Evolutionary conservation across 1,140 invertebrate genomes (phyloP).

Genomic region (Mizuhopecten yessoensis): DNA sequence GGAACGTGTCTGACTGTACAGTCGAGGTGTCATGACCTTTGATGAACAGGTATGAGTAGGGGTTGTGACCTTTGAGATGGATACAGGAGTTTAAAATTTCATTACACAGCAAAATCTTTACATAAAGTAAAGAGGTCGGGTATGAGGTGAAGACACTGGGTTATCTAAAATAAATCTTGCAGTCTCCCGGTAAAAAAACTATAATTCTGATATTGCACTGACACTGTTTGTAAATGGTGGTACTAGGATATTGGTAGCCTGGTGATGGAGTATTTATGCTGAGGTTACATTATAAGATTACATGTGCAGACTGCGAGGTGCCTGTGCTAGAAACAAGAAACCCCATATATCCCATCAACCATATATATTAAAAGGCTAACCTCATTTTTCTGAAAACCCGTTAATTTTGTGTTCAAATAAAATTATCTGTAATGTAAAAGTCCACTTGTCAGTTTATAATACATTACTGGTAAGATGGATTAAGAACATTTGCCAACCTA

Average conservation of each 20-base stretch:
- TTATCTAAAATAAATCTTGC: neutral
- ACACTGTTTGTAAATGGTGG: neutral
- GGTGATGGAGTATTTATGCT: neutral
- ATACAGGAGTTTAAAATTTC: neutral
- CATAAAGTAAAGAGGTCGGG: neutral
- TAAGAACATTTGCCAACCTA: no score
- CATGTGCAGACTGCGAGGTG: neutral
- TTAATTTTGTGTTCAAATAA: neutral
- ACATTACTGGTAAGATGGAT: no score
- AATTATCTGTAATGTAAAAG: neutral
- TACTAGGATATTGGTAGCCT: neutral
- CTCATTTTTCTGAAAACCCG: no score
- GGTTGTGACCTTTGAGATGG: neutral
- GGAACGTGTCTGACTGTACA: neutral
- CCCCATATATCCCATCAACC: neutral
- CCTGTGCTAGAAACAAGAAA: neutral
- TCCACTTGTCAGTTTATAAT: no score
- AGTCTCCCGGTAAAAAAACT: neutral
- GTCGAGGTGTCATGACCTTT: neutral
- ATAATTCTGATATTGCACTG: neutral
- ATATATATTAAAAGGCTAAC: no score
- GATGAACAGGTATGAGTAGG: neutral
- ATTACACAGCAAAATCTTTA: neutral
- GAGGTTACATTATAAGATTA: neutral
- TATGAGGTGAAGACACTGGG: neutral